Base-by-base conservation (phyloP, 2,888 invertebrate genomes). In the Meiosimyza platycephala region DNA sequence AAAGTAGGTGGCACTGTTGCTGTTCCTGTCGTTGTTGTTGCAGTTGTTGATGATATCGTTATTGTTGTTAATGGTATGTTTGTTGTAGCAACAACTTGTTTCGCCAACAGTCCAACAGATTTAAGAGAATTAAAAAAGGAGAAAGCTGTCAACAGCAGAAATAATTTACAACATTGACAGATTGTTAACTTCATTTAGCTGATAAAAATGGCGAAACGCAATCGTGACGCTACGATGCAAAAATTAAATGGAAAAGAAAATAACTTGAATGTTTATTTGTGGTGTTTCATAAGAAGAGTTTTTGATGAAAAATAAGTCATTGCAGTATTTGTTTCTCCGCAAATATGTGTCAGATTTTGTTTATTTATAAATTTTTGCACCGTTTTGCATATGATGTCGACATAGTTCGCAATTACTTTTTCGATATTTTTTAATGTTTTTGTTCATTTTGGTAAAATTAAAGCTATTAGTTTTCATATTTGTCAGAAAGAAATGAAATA, bases 141-240 rank as follows among this genome's bases (percentile, higher is more conserved):
- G 82, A 85, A 81, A 79, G 85, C 86, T 84, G 86, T 87, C 85
- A 85, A 81, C 85, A 86, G 86, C 87, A 87, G 86, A 86, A 86
- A 83, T 84, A 86, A 83, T 84, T 86, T 85, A 84, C 83, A 82
- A 84, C 84, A 83, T 83, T 83, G 85, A 83, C 84, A 85, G 84
- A 81, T 84, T 85, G 85, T 84, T 85, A 85, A 85, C 86, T 86
- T 86, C 86, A 86, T 86, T 86, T 86, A 86, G 83, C 74, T 75
- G 78, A 9, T 7, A 28, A 48, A 57, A 77, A 70, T 69, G 71
- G 73, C 76, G 74, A 13, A 57, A 67, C 33, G 57, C 57, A 48
- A n/a, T 18, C 51, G 52, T 50, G 62, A 51, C 65, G 62, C 66
- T 67, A 33, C 48, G 40, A 40, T 40, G 40, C 40, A 40, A 57